phyloP scores from a whole-genome alignment of 2,888 invertebrate genomes.

The Synergus laeviventris region DNA sequence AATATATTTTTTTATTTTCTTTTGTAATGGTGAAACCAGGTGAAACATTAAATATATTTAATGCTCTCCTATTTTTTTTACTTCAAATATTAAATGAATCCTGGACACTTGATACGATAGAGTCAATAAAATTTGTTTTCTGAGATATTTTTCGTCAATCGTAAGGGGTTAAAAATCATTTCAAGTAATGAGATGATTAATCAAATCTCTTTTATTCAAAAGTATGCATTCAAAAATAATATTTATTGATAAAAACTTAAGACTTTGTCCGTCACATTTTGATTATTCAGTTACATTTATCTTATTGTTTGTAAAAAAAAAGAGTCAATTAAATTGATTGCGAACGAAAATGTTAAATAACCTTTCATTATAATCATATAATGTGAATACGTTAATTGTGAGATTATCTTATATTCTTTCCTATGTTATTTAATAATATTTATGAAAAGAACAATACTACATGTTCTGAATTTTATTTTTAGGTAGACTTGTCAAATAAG shows the following conservation, averaged over 20 bases:
- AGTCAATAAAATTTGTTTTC: background rate
- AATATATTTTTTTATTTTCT: too few species aligned
- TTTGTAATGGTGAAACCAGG: too few species aligned
- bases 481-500: constrained; percentile 68
- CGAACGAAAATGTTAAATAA: background rate
- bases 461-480: constrained; percentile 45
- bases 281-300: background rate
- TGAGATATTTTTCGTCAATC: background rate
- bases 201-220: background rate
- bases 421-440: too few species aligned
- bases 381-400: background rate
- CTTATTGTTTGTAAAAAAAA: background rate
- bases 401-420: too few species aligned
- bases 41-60: too few species aligned
- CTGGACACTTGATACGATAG: background rate
- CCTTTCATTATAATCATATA: background rate
- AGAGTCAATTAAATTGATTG: background rate
- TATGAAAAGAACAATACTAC: background rate
- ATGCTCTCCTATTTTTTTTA: too few species aligned
- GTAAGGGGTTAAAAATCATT: background rate
- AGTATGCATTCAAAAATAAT: background rate
- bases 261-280: background rate
- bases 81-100: background rate
- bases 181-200: background rate
- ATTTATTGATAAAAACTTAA: background rate